Evolutionary conservation across 2,797 vertebrate genomes (phyloP), one percentile per base, ranked within the genome.

Genomic region (Gallinago stenura): DNA sequence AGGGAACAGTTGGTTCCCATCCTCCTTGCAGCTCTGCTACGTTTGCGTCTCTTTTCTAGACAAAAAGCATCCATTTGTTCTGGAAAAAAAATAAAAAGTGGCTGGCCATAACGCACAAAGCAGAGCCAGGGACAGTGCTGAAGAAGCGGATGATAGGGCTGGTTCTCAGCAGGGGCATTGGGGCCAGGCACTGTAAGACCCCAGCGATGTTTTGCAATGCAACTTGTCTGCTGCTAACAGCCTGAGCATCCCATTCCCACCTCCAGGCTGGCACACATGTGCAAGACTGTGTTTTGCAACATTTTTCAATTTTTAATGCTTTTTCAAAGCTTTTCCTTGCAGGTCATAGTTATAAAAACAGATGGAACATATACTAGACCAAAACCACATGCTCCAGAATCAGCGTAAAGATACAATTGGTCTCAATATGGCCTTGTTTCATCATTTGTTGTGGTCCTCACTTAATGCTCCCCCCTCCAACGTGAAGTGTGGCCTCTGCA

Each of bases 401-500:
- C 1, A 58, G 1, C 35, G 61, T 75, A 53, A 56, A 87, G 68
- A 26, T n/a, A 37, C 1, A 53, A 28, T 19, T 17, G 8, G 20
- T 61, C 20, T 45, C 39, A 81, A 28, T 13, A 37, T 8, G 20
- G 35, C 21, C 33, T 79, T 46, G 5, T 48, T 35, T 18, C 37
- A 54, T 31, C n/a, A 10, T 53, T 73, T 83, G 10, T 14, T 17
- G 6, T 51, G 54, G 26, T 64, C 22, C 45, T 60, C 53, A 25
- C 31, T 13, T n/a, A 16, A 0, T 7, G 26, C 6, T 73, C 11
- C 45, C 71, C 13, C n/a, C 21, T 79, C 70, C 39, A 9, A 8
- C 0, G 0, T 4, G 21, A 10, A 95, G 7, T 1, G 0, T n/a
- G 50, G 45, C 24, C 54, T 81, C 37, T 70, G 60, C 66, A 3